Evolutionary conservation across 2,113 vertebrate species (phyloP), one percentile per base, ranked within the genome.

Genomic region (Taurulus bubalis): DNA sequence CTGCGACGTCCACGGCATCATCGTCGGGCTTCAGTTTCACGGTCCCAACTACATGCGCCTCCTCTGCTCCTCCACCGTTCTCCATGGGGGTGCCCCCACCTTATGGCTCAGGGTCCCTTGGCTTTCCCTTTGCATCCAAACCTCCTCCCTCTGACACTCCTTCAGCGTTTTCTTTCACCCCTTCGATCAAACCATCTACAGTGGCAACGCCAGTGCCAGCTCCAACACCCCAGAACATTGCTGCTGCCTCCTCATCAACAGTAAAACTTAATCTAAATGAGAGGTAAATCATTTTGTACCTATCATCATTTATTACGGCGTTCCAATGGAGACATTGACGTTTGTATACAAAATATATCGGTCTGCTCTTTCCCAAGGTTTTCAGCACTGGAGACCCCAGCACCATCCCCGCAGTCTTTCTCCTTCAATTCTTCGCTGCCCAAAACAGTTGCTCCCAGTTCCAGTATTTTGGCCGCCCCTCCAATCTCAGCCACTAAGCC

Each of bases 241-340:
- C 95, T 8, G 28, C 87, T 47, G 42, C 76, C 4, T 85, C 89
- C 0, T 63, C 82, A 53, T 91, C 96, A 28, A 84, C 92, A 0
- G 94, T 96, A 82, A 97, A 97, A 94, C 86, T 95, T 63, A 98
- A 96, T 95, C 96, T 98, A n/a, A 95, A 58, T 63, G 97, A 98
- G 42, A 97, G 97, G 98, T 98, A 94, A 92, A 11, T 49, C 3
- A 18, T 63, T 22, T 56, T 16, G 36, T 3, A 49, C 6, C 20
- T 22, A 2, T 59, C 0, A 30, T 18, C 0, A 30, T 18, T 3
- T 63, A 12, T 62, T 8, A 14, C 0, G 1, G 0, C 28, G 7
- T 45, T 77, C 6, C n/a, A 3, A 34, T 12, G 34, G 18, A 49
- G 4, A 53, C 28, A 38, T 20, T 2, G 0, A 65, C 0, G 9